phyloP scores from a whole-genome alignment of 2,888 invertebrate genomes.

The Caenorhabditis sp. region DNA sequence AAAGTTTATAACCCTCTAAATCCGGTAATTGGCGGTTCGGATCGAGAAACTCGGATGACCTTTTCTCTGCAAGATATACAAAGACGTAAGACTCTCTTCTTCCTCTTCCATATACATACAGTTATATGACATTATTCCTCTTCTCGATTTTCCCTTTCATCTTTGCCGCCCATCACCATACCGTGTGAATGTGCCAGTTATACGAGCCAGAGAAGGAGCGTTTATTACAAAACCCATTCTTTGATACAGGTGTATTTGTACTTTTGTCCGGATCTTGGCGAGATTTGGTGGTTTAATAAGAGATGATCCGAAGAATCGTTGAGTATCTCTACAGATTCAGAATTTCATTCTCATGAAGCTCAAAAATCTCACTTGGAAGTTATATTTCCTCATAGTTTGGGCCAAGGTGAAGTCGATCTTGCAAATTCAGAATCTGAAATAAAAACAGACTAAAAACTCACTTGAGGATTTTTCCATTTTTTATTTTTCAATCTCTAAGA shows the following conservation, averaged over 20 bases:
- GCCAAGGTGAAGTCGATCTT: no score
- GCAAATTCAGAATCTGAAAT: no score
- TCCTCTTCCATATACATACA: constrained; percentile 40
- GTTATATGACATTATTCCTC: constrained; percentile 52
- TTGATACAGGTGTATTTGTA: background rate
- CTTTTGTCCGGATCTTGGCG: background rate
- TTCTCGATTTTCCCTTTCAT: constrained; percentile 38
- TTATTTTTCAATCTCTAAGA: no score
- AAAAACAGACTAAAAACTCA: no score
- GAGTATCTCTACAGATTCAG: no score
- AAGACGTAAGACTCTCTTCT: constrained; percentile 1
- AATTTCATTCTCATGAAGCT: no score
- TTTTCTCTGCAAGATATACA: constrained; percentile 12
- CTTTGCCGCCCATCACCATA: constrained; percentile 54
- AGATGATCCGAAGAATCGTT: no score
- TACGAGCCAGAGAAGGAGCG: constrained; percentile 33
- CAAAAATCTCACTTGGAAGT: no score
- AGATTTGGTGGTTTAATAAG: background rate
- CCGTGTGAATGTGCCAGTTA: constrained; percentile 50
- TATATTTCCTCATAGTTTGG: no score
- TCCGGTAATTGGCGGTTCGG: background rate
- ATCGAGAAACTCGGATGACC: constrained; percentile 1
- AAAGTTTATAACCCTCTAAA: background rate
- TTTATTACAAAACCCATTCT: constrained; percentile 30
- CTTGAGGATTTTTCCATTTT: no score